A percentile compares a stretch with the other conserved stretches of the same genome.
phyloP scores from a whole-genome alignment of 2,797 vertebrate genomes.

The Intellagama lesueurii region DNA sequence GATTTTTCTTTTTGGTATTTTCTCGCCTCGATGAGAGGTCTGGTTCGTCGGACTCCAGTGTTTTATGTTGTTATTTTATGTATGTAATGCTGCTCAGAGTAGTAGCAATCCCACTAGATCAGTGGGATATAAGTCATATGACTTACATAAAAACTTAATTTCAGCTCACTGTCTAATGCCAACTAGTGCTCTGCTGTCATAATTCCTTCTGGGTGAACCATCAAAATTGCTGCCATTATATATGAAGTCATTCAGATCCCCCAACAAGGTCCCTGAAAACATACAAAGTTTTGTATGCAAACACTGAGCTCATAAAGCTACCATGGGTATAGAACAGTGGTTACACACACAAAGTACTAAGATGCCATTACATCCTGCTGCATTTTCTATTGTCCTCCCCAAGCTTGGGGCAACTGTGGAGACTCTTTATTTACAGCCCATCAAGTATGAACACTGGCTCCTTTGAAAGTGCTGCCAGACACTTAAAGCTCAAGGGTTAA shows the following conservation, averaged over 20 bases:
- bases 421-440: not conserved
- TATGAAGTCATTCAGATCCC: not conserved
- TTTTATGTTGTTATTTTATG: no score
- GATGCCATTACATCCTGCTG: not conserved
- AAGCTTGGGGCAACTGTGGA: not conserved
- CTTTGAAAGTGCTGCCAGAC: not conserved
- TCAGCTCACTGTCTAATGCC: not conserved
- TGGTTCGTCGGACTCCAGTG: no score
- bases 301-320: not conserved
- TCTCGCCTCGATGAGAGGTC: no score
- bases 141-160: not conserved
- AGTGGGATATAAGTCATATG: no score
- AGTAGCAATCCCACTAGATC: no score
- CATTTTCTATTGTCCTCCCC: not conserved
- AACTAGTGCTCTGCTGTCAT: not conserved
- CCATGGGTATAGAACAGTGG: not conserved
- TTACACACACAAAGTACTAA: not conserved
- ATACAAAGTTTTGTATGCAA: not conserved
- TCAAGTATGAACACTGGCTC: not conserved
- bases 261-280: not conserved
- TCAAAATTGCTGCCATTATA: not conserved
- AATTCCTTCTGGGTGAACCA: not conserved
- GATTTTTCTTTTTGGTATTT: no score
- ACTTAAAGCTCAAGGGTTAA: not conserved
- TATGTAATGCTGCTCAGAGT: no score